Conservation (phyloP, 2,113 vertebrate species). For the Plotosus lineatus region DNA sequence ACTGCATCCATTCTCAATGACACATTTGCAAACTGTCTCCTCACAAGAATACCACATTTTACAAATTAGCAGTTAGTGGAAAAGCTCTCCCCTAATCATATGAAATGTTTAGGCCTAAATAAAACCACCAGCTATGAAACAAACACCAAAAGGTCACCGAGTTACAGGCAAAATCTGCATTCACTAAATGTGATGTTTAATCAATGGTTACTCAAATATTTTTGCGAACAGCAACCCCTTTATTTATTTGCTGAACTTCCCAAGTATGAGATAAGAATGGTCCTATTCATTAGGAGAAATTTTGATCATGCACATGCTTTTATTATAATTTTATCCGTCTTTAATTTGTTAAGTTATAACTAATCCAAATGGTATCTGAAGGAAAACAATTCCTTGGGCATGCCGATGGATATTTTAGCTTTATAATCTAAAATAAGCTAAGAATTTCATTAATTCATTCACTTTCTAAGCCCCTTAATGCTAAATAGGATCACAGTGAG, state of each 20-base stretch:
- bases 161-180: background rate
- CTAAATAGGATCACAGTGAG: no score
- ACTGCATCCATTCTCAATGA: conserved; percentile 59
- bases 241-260: background rate
- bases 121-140: background rate
- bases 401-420: no score
- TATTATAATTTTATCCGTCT: background rate
- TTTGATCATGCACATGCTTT: background rate
- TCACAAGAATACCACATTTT: conserved; percentile 17
- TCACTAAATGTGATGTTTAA: background rate
- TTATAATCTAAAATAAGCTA: no score
- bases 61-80: conserved; percentile 21
- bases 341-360: background rate
- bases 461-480: no score
- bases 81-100: background rate
- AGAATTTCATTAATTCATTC: no score
- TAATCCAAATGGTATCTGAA: background rate
- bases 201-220: background rate
- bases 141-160: background rate
- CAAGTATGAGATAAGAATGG: background rate
- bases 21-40: conserved; percentile 49
- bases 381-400: background rate
- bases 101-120: background rate
- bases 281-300: background rate
- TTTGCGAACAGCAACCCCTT: background rate